Base-by-base conservation (phyloP, 2,113 vertebrate species). In the Chaetops frenatus region DNA sequence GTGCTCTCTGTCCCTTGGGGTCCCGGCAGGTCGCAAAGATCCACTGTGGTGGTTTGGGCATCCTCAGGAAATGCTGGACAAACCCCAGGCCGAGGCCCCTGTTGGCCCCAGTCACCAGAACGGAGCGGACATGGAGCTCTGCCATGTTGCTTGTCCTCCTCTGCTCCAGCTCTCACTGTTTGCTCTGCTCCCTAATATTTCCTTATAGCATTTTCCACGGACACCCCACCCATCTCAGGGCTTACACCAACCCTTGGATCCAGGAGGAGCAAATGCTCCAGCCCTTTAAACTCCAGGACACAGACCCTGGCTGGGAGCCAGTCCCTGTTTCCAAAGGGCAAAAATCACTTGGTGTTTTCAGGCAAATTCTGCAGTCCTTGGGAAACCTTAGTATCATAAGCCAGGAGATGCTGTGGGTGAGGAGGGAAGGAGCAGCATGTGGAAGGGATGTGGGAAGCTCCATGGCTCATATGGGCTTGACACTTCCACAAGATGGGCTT, bases 1-100 rank as follows among this genome's bases (percentile, higher is more conserved):
- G 84, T 0, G 79, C 95, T 50, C 44, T 21, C 27, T 89, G 56
- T 19, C 95, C 96, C 35, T 60, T 61, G 31, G 96, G 95, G 53
- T 97, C 92, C 57, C 95, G 90, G 36, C 97, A 97, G 9, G 58
- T 25, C 2, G 81, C 97, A 58, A 97, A 97, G 8, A 97, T 79
- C 92, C 84, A 88, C 21, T 53, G 1, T 2, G 97, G 97, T 11
- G 94, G 78, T 0, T 42, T 85, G 17, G 83, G 31, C 45, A 86
- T 35, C 51, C 12, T 74, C 58, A 95, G 78, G 47, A 92, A 24
- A 8, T 97, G 94, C 42, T 40, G 70, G 16, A 97, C n/a, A 0
- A 97, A 4, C 50, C 95, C 96, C 50, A 97, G 90, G 38, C 97
- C 96, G 1, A 97, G 65, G 18, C 33, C 50, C 14, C 14, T 51